Base-by-base conservation (phyloP, 35 echinoderm and acorn worm species). In the Apostichopus californicus region DNA sequence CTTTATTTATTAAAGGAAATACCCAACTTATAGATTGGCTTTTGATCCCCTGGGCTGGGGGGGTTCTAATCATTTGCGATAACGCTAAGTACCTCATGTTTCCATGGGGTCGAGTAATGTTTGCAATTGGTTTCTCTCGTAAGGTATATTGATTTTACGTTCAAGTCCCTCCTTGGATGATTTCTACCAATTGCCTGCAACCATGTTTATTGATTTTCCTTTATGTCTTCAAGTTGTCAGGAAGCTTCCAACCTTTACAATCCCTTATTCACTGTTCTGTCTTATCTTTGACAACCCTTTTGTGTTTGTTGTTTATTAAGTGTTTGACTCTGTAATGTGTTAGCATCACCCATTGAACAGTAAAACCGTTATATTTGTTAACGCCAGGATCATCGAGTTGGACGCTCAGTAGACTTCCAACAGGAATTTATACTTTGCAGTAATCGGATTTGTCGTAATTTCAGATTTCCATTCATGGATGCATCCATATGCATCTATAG, bases 161-260 rank as follows among this genome's bases (percentile, higher is more conserved):
- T 83, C 80, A 83, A 83, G 9, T 55, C 46, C 53, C 80, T 83
- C 25, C 80, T 34, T 55, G 14, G 4, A 83, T 83, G 46, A 83
- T 53, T 55, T 83, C 80, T 55, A 55, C 25, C 34, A 83, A 83
- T 83, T 83, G 80, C 80, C 80, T 83, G 80, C 80, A 83, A 83
- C 80, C 80, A 83, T 83, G 80, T 55, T 56, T 83, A 83, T 83
- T 83, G 80, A 83, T 83, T 83, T 5, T 83, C 46, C 52, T 10
- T 14, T 83, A 46, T 83, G 80, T 83, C 55, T 83, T 55, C 25
- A 83, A 83, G 34, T 83, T 83, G 80, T 83, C 53, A 55, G n/a
- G 34, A 83, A 18, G 80, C 34, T 83, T 10, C 25, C 55, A 55
- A n/a, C 18, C 64, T 68, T 68, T 18, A 68, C 64, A 68, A 11